Evolutionary conservation across 2,888 invertebrate genomes (phyloP).

Genomic region (Altica lythri): DNA sequence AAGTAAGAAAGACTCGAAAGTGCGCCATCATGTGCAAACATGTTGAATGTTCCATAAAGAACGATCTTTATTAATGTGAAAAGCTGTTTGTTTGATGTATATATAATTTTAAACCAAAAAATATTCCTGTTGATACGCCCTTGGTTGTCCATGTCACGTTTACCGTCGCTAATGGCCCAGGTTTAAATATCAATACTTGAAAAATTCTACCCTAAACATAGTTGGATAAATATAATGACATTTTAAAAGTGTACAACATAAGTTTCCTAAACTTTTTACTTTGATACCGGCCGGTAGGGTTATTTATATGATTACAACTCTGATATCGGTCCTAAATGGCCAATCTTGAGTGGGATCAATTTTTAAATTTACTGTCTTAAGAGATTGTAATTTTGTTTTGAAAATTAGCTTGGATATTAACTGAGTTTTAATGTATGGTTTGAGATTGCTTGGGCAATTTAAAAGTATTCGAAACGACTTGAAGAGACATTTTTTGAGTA

Average conservation of each 20-base stretch:
- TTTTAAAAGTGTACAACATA: constrained; percentile 46
- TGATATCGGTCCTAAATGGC: constrained; percentile 37
- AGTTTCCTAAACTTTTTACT: constrained; percentile 34
- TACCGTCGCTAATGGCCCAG: background rate
- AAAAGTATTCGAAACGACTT: constrained; percentile 1
- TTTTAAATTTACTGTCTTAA: background rate
- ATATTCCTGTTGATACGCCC: too few species aligned
- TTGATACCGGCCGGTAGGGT: constrained; percentile 33
- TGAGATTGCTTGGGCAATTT: constrained; percentile 3
- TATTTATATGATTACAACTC: constrained; percentile 40
- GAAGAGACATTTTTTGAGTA: background rate
- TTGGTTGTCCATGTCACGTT: constrained; percentile 2
- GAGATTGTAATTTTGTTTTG: constrained; percentile 11
- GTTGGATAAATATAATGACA: constrained; percentile 44
- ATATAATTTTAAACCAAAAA: too few species aligned
- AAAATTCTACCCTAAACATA: constrained; percentile 40
- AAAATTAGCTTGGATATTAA: constrained; percentile 18
- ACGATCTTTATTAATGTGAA: too few species aligned
- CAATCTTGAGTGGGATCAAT: constrained; percentile 14
- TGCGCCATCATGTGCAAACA: too few species aligned
- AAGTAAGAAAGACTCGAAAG: too few species aligned
- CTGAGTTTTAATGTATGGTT: constrained; percentile 6
- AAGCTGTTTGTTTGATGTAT: too few species aligned
- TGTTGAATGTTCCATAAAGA: too few species aligned
- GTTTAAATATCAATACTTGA: constrained; percentile 36